phyloP scores from a whole-genome alignment of 2,113 vertebrate genomes.

The Pomatorhinus ruficollis region DNA sequence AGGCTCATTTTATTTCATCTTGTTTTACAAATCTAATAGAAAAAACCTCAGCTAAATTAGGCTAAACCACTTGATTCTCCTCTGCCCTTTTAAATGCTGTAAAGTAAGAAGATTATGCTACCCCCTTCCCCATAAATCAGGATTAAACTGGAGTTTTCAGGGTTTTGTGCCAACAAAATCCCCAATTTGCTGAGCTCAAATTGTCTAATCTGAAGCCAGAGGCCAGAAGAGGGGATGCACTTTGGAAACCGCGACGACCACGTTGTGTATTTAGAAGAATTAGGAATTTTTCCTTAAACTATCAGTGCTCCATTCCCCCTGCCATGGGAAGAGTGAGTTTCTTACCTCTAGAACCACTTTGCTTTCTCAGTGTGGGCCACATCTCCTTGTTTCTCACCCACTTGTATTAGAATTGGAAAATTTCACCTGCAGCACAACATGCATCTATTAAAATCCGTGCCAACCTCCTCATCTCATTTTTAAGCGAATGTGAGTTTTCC shows the following conservation, averaged over 20 bases:
- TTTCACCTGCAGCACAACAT: constrained; percentile 25
- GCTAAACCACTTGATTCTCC: constrained; percentile 17
- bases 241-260: accelerated
- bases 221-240: background rate
- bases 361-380: background rate
- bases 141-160: constrained; percentile 52
- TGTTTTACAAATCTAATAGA: constrained; percentile 42
- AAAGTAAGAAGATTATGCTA: constrained; percentile 49
- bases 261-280: background rate
- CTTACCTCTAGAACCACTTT: background rate
- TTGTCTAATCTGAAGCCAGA: constrained; percentile 41
- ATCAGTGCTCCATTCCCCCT: background rate
- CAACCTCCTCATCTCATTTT: constrained; percentile 14
- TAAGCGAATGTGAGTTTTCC: constrained; percentile 31
- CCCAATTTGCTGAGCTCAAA: constrained; percentile 23
- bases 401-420: background rate
- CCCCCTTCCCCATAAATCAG: constrained; percentile 41
- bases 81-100: background rate
- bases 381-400: background rate
- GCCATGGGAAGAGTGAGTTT: background rate
- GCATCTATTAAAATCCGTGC: background rate
- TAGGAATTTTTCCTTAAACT: background rate
- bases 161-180: constrained; percentile 51
- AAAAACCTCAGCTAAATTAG: background rate
- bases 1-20: constrained; percentile 17